Evolutionary conservation across 2,113 vertebrate species (phyloP).

Genomic region (Clarias magur): DNA sequence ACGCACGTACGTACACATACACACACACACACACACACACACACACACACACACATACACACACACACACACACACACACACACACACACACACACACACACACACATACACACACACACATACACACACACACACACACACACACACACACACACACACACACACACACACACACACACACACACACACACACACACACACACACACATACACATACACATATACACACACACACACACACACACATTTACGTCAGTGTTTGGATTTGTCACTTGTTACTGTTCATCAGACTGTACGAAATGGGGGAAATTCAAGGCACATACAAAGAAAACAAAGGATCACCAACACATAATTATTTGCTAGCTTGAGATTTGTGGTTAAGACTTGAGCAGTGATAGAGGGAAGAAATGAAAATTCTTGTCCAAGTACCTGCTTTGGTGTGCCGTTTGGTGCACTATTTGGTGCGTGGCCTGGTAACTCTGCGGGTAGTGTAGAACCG

Average conservation of each 20-base stretch:
- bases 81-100: too few species aligned
- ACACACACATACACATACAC: too few species aligned
- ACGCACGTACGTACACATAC: too few species aligned
- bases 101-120: too few species aligned
- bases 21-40: too few species aligned
- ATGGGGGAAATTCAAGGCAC: neutral
- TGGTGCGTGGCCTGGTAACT: slow-evolving; percentile 53
- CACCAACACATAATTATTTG: neutral
- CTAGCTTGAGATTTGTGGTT: neutral
- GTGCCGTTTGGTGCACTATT: slow-evolving; percentile 61
- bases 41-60: too few species aligned
- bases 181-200: too few species aligned
- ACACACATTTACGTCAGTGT: neutral
- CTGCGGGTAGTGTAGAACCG: slow-evolving; percentile 58
- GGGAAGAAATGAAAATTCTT: neutral
- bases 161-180: too few species aligned
- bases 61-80: too few species aligned
- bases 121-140: too few species aligned
- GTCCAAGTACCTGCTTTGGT: slow-evolving; percentile 65
- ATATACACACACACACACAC: too few species aligned
- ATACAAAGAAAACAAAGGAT: neutral
- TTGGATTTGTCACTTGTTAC: neutral
- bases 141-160: too few species aligned
- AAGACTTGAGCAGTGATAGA: neutral
- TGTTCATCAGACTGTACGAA: neutral